A percentile compares a stretch with the other conserved stretches of the same genome.
Evolutionary conservation across 1,140 invertebrate species (phyloP).

Genomic region (Ditylenchus dipsaci): DNA sequence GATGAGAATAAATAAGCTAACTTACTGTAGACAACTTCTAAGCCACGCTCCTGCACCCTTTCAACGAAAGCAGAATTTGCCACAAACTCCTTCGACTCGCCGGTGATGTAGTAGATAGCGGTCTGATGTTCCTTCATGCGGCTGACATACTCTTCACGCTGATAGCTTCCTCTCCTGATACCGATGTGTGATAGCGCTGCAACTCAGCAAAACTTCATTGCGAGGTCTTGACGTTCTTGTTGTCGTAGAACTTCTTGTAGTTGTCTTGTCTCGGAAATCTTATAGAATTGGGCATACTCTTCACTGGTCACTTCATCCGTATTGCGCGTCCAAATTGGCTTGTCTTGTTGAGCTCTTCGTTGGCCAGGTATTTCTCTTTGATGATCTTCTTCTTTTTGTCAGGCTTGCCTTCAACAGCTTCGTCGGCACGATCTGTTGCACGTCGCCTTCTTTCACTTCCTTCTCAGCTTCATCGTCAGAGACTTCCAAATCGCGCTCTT

Average conservation of each 20-base stretch:
- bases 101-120: slow-evolving; percentile 95
- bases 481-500: slow-evolving; percentile 79
- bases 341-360: slow-evolving; percentile 99
- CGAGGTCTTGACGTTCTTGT: slow-evolving; percentile 84
- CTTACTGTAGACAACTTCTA: slow-evolving; percentile 85
- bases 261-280: slow-evolving; percentile 97
- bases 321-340: slow-evolving; percentile 96
- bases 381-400: slow-evolving; percentile 74
- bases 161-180: slow-evolving; percentile 84
- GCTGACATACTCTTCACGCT: slow-evolving; percentile 91
- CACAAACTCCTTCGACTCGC: slow-evolving; percentile 84
- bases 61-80: slow-evolving; percentile 94
- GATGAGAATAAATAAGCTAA: too few relatives aligned
- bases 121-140: slow-evolving; percentile 98
- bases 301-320: slow-evolving; percentile 94
- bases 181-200: slow-evolving; percentile 84
- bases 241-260: slow-evolving; percentile 97
- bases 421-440: slow-evolving; percentile 61
- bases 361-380: slow-evolving; percentile 88
- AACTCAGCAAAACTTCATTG: slow-evolving; percentile 86
- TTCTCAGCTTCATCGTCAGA: slow-evolving; percentile 63
- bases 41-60: slow-evolving; percentile 89
- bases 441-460: slow-evolving; percentile 89
- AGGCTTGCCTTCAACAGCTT: slow-evolving; percentile 63
- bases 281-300: slow-evolving; percentile 99